Evolutionary conservation across 2,888 invertebrate species (phyloP).

Genomic region (Scaptomyza parva): DNA sequence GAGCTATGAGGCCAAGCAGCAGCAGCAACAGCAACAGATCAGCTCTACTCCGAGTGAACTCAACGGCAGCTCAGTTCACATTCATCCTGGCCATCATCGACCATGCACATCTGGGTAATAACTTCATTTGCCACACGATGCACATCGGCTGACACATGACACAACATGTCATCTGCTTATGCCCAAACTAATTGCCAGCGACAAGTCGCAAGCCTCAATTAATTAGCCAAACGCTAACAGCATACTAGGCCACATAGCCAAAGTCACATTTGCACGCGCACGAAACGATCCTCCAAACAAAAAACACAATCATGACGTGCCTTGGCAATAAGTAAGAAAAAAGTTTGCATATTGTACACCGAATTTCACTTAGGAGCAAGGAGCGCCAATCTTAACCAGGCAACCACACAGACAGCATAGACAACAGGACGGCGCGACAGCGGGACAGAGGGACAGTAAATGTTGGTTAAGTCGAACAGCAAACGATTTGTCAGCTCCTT

Average conservation of each 20-base stretch:
- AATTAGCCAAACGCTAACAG: constrained; percentile 70
- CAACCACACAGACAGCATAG: constrained; percentile 13
- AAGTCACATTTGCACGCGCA: constrained; percentile 60
- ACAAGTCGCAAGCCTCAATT: constrained; percentile 69
- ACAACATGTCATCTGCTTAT: constrained; percentile 74
- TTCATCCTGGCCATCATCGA: constrained; percentile 31
- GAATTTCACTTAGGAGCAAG: constrained; percentile 64
- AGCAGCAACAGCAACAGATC: constrained; percentile 29
- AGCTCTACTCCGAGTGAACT: constrained; percentile 7
- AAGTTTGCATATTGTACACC: constrained; percentile 58
- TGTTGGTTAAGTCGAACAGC: constrained; percentile 59
- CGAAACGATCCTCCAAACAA: constrained; percentile 9
- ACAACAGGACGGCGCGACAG: too few relatives aligned
- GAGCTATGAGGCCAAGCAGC: constrained; percentile 61
- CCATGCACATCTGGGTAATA: constrained; percentile 52
- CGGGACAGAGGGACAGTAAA: constrained; percentile 38
- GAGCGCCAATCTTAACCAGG: constrained; percentile 47
- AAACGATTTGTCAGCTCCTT: constrained; percentile 73
- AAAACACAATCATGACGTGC: constrained; percentile 24
- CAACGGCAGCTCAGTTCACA: constrained; percentile 16
- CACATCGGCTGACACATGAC: constrained; percentile 59
- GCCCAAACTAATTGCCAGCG: constrained; percentile 69
- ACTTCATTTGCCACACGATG: constrained; percentile 65
- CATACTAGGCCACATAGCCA: constrained; percentile 28
- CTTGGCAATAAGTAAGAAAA: constrained; percentile 42